These are phyloP conservation scores for Borostomias antarcticus DNA, from an alignment of 2,797 vertebrate genomes.

Conservation along the genomic window DNA sequence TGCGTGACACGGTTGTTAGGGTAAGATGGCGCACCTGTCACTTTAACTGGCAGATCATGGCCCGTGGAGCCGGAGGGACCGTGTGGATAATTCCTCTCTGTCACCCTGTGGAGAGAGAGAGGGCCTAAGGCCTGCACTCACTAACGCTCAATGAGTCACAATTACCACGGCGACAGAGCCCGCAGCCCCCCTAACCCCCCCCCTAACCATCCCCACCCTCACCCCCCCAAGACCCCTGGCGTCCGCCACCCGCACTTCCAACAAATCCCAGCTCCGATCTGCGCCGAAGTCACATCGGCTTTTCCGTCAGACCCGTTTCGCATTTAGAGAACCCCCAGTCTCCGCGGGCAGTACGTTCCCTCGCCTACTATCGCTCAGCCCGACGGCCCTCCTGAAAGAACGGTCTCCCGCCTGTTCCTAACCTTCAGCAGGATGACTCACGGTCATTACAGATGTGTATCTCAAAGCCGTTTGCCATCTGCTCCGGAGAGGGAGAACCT, in stretches of 20 bases:
- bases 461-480: slow-evolving; percentile 41
- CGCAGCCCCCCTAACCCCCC: slow-evolving; percentile 56
- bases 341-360: too few relatives aligned
- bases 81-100: slow-evolving; percentile 37
- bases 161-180: slow-evolving; percentile 65
- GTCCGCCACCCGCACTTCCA: slow-evolving; percentile 53
- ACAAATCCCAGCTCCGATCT: slow-evolving; percentile 52
- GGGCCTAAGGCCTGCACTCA: slow-evolving; percentile 64
- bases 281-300: too few relatives aligned
- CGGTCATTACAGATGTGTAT: background rate
- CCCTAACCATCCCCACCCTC: slow-evolving; percentile 56
- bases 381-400: background rate
- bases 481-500: slow-evolving; percentile 29
- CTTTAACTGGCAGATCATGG: slow-evolving; percentile 71
- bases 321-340: too few relatives aligned
- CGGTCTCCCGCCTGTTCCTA: slow-evolving; percentile 6
- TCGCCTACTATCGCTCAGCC: background rate
- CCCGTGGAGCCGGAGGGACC: slow-evolving; percentile 61
- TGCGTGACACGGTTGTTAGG: slow-evolving; percentile 38
- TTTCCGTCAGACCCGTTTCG: too few relatives aligned
- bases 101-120: slow-evolving; percentile 60
- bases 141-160: slow-evolving; percentile 76
- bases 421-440: slow-evolving; percentile 40
- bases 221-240: slow-evolving; percentile 50
- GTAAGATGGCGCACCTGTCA: slow-evolving; percentile 69